These are phyloP conservation scores for Rhinogobius similis DNA, from an alignment of 2,113 vertebrate genomes.

Conservation along the genomic window DNA sequence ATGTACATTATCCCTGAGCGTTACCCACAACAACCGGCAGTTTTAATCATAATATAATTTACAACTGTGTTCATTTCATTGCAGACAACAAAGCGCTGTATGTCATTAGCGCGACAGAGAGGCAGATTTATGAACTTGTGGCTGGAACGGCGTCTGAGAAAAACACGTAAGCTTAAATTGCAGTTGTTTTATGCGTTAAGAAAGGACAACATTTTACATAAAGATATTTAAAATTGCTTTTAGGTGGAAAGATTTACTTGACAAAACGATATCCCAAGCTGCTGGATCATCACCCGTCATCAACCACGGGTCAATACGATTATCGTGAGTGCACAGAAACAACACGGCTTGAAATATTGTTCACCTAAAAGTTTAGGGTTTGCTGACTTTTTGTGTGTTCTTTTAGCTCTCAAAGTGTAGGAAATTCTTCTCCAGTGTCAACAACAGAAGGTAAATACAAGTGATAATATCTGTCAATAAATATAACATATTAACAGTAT, in stretches of 20 bases:
- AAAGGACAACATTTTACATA: not conserved
- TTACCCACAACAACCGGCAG: no score
- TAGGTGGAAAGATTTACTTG: constrained; percentile 78
- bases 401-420: constrained; percentile 8
- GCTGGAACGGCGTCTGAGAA: constrained; percentile 85
- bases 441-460: not conserved
- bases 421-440: constrained; percentile 50
- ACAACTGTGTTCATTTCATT: not conserved
- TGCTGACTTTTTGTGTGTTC: not conserved
- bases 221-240: not conserved
- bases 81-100: constrained; percentile 92
- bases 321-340: constrained; percentile 59
- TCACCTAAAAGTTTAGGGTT: not conserved
- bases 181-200: not conserved
- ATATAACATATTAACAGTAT: not conserved
- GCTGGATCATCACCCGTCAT: constrained; percentile 36
- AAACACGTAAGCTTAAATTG: constrained; percentile 80
- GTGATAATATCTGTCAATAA: not conserved
- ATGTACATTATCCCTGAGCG: no score
- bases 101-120: constrained; percentile 91
- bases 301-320: constrained; percentile 55
- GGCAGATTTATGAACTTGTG: constrained; percentile 93
- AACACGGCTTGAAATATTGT: not conserved
- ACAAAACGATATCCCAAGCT: constrained; percentile 65
- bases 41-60: no score